Percentiles rank a stretch among this genome's conserved stretches.
Evolutionary conservation across 2,888 invertebrate species (phyloP).

Genomic region (Ametastegia equiseti): DNA sequence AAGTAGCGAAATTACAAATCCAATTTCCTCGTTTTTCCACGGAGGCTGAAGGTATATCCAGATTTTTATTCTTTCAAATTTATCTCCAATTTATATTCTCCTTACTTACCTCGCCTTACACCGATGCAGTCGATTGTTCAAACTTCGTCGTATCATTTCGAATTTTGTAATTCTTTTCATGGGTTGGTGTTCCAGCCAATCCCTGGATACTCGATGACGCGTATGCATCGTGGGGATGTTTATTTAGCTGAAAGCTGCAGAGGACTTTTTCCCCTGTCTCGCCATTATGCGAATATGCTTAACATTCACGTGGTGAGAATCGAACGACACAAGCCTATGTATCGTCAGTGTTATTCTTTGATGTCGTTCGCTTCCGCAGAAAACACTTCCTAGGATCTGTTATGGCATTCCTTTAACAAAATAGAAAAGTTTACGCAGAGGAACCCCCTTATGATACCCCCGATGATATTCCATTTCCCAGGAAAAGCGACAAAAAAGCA

Average conservation of each 20-base stretch:
- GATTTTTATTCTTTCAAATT: slow-evolving; percentile 35
- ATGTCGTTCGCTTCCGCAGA: slow-evolving; percentile 19
- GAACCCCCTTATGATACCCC: neutral
- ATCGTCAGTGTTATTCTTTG: slow-evolving; percentile 12
- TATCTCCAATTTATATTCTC: slow-evolving; percentile 27
- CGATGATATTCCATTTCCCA: neutral
- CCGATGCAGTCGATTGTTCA: neutral
- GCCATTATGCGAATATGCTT: neutral
- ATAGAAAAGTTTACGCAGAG: slow-evolving; percentile 37
- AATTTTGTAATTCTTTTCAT: neutral
- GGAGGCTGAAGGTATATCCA: neutral
- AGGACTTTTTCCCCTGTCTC: neutral
- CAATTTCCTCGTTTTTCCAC: slow-evolving; percentile 8
- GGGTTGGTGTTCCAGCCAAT: neutral
- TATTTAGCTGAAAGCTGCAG: slow-evolving; percentile 37
- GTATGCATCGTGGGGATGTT: slow-evolving; percentile 8
- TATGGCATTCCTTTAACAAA: slow-evolving; percentile 27
- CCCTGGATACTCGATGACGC: neutral
- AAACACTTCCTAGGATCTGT: slow-evolving; percentile 28
- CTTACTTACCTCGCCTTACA: slow-evolving; percentile 9
- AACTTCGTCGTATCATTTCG: neutral
- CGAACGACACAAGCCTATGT: neutral
- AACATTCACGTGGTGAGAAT: neutral
- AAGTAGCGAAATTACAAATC: slow-evolving; percentile 35
- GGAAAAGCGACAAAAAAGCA: neutral